Conservation (phyloP, 2,888 invertebrate genomes). For the Barypeithes pellucidus region DNA sequence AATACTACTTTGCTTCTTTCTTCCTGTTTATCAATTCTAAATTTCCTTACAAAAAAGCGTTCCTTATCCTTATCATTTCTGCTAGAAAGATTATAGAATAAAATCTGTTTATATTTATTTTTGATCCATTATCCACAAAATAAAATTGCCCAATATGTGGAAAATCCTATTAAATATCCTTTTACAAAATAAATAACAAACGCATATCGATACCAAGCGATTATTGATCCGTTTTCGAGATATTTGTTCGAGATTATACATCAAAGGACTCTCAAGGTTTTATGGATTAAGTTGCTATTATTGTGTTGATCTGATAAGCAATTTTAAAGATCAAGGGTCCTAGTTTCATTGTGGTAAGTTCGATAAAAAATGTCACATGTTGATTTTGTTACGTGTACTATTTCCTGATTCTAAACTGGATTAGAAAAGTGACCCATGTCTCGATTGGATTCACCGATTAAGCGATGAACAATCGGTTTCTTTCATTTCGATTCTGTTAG, state of each 20-base stretch:
- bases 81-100: constrained; percentile 26
- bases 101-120: constrained; percentile 52
- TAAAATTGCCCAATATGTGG: constrained; percentile 63
- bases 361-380: constrained; percentile 64
- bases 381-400: constrained; percentile 60
- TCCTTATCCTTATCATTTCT: constrained; percentile 23
- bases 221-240: constrained; percentile 49
- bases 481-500: constrained; percentile 42
- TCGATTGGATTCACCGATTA: constrained; percentile 58
- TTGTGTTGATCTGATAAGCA: constrained; percentile 67
- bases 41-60: constrained; percentile 11
- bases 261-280: constrained; percentile 69
- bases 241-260: constrained; percentile 68
- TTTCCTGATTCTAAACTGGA: constrained; percentile 61
- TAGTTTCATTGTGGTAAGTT: constrained; percentile 52
- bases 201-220: constrained; percentile 50
- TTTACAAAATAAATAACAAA: constrained; percentile 51
- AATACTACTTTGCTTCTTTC: background rate
- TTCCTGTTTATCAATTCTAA: background rate
- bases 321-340: constrained; percentile 61
- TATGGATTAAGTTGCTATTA: constrained; percentile 67
- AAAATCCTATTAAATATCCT: constrained; percentile 64
- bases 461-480: constrained; percentile 55
- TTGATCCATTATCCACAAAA: constrained; percentile 50
- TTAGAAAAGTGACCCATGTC: constrained; percentile 61